Base-by-base conservation (phyloP, 2,113 vertebrate genomes). In the Potamarius usumacintae region DNA sequence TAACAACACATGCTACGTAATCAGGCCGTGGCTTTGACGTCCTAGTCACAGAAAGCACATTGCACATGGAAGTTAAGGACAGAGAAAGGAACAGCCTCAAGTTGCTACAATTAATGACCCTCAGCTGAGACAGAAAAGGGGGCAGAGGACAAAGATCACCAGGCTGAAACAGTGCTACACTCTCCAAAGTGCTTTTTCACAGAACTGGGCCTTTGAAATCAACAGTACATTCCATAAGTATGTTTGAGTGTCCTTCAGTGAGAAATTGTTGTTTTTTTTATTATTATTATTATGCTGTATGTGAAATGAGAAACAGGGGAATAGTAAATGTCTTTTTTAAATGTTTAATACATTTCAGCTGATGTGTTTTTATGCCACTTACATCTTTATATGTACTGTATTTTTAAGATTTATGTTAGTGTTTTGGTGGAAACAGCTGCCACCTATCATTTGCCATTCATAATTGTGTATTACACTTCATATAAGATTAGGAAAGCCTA, bases 21-120 rank as follows among this genome's bases (percentile, higher is more conserved):
- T 60, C 67, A 87, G 15, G 30, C 53, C 0, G 55, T 60, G 65
- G 34, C n/a, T 58, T 82, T 50, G 22, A 30, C 53, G 22, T 71
- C 79, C 79, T 8, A 48, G 85, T 82, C 78, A 82, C 22, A 53
- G 85, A 92, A 92, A 90, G 91, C 85, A 83, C 91, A 92, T 90
- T 87, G 87, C 91, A 91, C 89, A 88, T 62, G 74, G 92, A 90
- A 91, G 85, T 86, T 91, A 57, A 58, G 83, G 55, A 2, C 85
- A 90, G 34, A 82, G 79, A 85, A 78, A 90, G 88, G 85, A 91
- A 87, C 85, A 50, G 88, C 90, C 89, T 93, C 87, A 91, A 93
- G 92, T 92, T 91, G 90, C 90, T 92, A 87, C 63, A 4, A 88
- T 92, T 90, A 94, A 93, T 92, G 88, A 93, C 90, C 91, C 87